Evolutionary conservation across 1,140 invertebrate species (phyloP).

Genomic region (Chironomus tepperi): DNA sequence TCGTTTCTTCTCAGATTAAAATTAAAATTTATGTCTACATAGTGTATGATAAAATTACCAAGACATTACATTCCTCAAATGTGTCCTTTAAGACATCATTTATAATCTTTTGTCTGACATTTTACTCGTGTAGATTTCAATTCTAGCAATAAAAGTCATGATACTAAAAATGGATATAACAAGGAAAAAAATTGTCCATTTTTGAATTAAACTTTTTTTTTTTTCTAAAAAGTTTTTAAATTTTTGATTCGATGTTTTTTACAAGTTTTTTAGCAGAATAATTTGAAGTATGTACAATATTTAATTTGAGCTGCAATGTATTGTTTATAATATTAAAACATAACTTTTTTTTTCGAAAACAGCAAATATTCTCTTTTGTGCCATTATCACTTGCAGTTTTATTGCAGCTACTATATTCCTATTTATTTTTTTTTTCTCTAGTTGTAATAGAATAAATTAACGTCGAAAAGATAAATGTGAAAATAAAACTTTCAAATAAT

Average conservation of each 20-base stretch:
- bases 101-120: no score
- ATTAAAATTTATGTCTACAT: background rate
- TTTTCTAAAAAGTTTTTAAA: no score
- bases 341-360: background rate
- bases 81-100: no score
- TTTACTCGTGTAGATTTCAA: no score
- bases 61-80: no score
- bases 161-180: no score
- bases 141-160: no score
- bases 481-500: background rate
- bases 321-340: background rate
- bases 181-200: no score
- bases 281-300: background rate
- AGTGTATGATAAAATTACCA: no score
- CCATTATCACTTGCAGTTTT: background rate
- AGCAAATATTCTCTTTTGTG: background rate
- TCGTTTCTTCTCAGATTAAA: background rate
- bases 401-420: background rate
- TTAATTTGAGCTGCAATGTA: background rate
- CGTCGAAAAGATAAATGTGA: background rate
- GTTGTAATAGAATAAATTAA: background rate
- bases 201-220: no score
- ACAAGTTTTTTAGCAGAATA: background rate
- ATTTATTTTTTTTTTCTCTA: background rate
- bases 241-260: no score